Evolutionary conservation across 2,797 vertebrate species (phyloP), one percentile per base, ranked within the genome.

Genomic region (Euthynnus affinis): DNA sequence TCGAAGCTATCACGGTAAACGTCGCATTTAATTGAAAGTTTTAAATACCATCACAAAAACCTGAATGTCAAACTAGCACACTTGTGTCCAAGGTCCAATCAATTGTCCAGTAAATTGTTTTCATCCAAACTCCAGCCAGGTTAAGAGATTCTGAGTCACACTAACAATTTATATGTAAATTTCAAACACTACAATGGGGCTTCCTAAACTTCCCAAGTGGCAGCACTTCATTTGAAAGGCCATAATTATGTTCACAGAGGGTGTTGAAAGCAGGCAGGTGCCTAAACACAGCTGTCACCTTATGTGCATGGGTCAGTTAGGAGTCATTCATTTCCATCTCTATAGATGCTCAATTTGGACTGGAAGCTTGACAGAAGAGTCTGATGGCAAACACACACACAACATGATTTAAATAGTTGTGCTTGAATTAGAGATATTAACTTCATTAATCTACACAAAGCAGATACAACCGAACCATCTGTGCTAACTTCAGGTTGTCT

Each of bases 251-350:
- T 87, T 87, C 53, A 64, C 15, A 9, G 65, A 46, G 76, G 22
- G 59, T 70, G 66, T 56, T 73, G 63, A 86, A 90, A 89, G 86
- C 87, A 82, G 88, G 83, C 92, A 92, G 92, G 92, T 93, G 93
- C 88, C 89, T 88, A 92, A 94, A 93, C 90, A 92, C 93, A 94
- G 93, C 92, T 92, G 93, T 91, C 82, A 85, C 85, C 90, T 81
- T 76, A 66, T 77, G 88, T 62, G 82, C 79, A 73, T 9, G 48
- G 56, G 71, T 84, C 75, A 85, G 87, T 81, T 57, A 48, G 72
- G 82, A 83, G 78, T 88, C 84, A 82, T 78, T 91, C 76, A 93
- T 92, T 94, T 91, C 85, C 89, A 92, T 92, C 82, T 92, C 83
- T 91, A 87, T 90, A 84, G 89, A 90, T 71, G 72, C 70, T 79